Evolutionary conservation across 2,113 vertebrate species (phyloP).

Genomic region (Ptychochromis oligacanthus): DNA sequence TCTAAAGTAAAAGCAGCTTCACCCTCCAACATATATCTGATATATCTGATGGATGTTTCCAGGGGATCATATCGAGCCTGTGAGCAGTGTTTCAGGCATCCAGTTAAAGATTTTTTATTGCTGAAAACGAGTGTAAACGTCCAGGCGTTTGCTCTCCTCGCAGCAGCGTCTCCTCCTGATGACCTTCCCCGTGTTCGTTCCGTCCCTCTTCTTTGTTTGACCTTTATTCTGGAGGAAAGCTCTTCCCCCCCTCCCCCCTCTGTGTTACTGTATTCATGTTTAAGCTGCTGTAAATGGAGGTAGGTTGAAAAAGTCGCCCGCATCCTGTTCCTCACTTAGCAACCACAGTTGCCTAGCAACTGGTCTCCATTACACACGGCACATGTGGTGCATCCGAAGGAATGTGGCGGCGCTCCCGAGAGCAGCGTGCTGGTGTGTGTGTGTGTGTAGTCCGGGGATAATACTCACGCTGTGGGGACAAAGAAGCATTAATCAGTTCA

Average conservation of each 20-base stretch:
- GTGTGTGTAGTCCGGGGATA: not conserved
- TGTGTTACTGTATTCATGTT: conserved; percentile 25
- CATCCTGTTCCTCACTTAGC: conserved; percentile 72
- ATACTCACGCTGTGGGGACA: not conserved
- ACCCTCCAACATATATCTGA: not conserved
- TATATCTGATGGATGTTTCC: not conserved
- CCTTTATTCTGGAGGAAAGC: not conserved
- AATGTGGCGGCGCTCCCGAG: conserved; percentile 7
- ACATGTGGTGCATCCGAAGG: conserved; percentile 61
- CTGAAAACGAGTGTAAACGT: not conserved
- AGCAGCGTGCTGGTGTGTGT: not conserved
- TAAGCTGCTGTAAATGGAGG: conserved; percentile 55
- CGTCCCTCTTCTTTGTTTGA: not conserved
- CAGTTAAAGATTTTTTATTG: not conserved
- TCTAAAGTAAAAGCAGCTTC: not conserved
- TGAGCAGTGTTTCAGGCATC: not conserved
- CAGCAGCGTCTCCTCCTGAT: not conserved
- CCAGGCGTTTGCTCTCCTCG: too few relatives aligned
- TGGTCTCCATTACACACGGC: conserved; percentile 55
- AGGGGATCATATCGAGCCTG: rapidly evolving
- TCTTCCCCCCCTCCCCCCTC: not conserved
- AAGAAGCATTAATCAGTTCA: not conserved
- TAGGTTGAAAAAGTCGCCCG: conserved; percentile 63
- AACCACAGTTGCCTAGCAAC: conserved; percentile 82
- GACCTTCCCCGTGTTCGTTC: not conserved